A percentile compares a stretch with the other conserved stretches of the same genome.
Evolutionary conservation across 2,888 invertebrate genomes (phyloP).

Genomic region (Tetrapedia diversipes): DNA sequence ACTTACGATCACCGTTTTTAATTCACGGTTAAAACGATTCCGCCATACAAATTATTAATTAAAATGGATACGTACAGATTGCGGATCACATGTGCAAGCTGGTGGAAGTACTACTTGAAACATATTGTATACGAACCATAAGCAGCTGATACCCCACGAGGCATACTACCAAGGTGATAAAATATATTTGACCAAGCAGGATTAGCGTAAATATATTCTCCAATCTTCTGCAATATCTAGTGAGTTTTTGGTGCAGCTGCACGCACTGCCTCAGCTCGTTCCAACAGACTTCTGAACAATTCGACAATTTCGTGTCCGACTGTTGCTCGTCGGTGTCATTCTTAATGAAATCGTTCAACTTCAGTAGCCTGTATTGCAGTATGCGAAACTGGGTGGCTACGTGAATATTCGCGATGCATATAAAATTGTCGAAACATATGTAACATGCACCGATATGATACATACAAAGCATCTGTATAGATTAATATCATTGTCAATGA

Average conservation of each 20-base stretch:
- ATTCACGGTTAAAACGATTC: too few relatives aligned
- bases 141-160: conserved; percentile 52
- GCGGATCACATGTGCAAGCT: too few relatives aligned
- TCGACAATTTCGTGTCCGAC: not conserved
- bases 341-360: not conserved
- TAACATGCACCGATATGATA: conserved; percentile 58
- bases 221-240: conserved; percentile 52
- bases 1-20: too few relatives aligned
- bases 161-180: conserved; percentile 58
- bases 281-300: not conserved
- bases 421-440: conserved; percentile 68
- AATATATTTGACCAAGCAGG: conserved; percentile 58
- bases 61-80: too few relatives aligned
- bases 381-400: conserved; percentile 68
- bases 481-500: too few relatives aligned
- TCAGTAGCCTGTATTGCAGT: conserved; percentile 58
- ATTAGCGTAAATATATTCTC: conserved; percentile 61
- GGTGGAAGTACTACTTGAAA: too few relatives aligned
- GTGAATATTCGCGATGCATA: conserved; percentile 64
- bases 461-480: conserved; percentile 40
- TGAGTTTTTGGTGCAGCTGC: conserved; percentile 58
- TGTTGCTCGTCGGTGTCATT: not conserved
- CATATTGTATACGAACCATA: conserved; percentile 56
- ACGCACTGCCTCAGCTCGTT: conserved; percentile 51
- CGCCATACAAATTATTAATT: too few relatives aligned